Evolutionary conservation across 2,888 invertebrate genomes (phyloP), one percentile per base, ranked within the genome.

Genomic region (Desoria tigrina): DNA sequence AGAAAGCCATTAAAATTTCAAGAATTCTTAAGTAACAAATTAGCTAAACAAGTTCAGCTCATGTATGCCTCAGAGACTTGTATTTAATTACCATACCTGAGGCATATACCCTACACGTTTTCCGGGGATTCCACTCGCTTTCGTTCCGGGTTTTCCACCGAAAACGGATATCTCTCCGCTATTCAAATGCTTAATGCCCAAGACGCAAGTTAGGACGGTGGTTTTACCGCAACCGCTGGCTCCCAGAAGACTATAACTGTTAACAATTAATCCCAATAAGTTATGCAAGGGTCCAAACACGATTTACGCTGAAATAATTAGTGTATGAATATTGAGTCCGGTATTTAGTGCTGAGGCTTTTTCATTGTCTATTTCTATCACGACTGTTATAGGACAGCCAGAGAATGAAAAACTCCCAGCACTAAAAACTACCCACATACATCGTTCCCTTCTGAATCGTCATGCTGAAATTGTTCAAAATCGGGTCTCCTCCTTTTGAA

Each of bases 151-250:
- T 14, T 51, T 9, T 3, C 6, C 51, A 7, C 27, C 27, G 11
- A 51, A 51, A 18, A 51, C 9, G 4, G 23, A 51, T 21, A 51
- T 51, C 23, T 51, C 21, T 51, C 24, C 51, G 7, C 87, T 86
- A 81, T 94, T 90, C 55, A 94, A 83, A 77, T 88, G 85, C 77
- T 93, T 85, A 51, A 94, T 84, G 2, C 95, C 95, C 24, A 96
- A 92, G 78, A 95, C 90, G 81, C 93, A 93, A 55, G 92, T 90
- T 2, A 96, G 85, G 16, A 96, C 83, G 0, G 95, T 95, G 1
- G 70, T 70, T 82, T 96, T 96, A 14, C 94, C 94, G 80, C 95
- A 95, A 28, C 95, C 95, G 65, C 94, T 94, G 9, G 95, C 94
- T 27, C 95, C 96, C 21, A 96, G 84, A 11, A 96, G 84, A 65